Base-by-base conservation (phyloP, 2,797 vertebrate species). In the Paedocypris micromegethes region DNA sequence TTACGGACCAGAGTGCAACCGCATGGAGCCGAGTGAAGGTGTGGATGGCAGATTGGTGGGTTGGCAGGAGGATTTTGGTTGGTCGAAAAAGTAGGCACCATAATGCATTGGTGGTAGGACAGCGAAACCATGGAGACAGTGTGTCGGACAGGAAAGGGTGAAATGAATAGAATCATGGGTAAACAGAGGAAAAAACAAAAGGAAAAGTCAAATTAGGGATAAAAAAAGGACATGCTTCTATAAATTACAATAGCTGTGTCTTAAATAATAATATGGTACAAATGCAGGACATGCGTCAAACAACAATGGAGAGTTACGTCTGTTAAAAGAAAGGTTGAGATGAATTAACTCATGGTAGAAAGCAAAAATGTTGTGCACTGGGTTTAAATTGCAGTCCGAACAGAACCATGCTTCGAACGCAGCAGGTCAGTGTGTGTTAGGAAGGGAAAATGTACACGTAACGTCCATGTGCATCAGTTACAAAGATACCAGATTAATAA, bases 61-160 rank as follows among this genome's bases (percentile, higher is more conserved):
- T 74, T 86, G 89, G 86, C 85, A 88, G 86, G 70, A 70, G 87
- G 57, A 47, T 86, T 78, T 82, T 45, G 88, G 86, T 89, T 82
- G 75, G 86, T 69, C 80, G 83, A 88, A 83, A 88, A 86, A 86
- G 72, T 83, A 89, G 84, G 87, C 86, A 91, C 88, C 90, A 82
- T 79, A 90, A 93, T 91, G 90, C 88, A 88, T 88, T 86, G 91
- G 90, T 91, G 92, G 87, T 81, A 86, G 89, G 88, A 85, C 85
- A 91, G 87, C 72, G 51, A 86, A 88, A 91, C 87, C 90, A 89
- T 86, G 89, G 86, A 83, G 89, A 91, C 51, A 77, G 75, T 72
- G 57, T 74, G 69, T 66, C n/a, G 51, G 63, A 79, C 71, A 79
- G 70, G 74, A 83, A 53, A 82, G 75, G 63, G 57, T 66, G 68